Percentiles rank a stretch among this genome's conserved stretches.
These are phyloP conservation scores for Geotrupes spiniger DNA, from an alignment of 2,888 invertebrate species.

Conservation along the genomic window DNA sequence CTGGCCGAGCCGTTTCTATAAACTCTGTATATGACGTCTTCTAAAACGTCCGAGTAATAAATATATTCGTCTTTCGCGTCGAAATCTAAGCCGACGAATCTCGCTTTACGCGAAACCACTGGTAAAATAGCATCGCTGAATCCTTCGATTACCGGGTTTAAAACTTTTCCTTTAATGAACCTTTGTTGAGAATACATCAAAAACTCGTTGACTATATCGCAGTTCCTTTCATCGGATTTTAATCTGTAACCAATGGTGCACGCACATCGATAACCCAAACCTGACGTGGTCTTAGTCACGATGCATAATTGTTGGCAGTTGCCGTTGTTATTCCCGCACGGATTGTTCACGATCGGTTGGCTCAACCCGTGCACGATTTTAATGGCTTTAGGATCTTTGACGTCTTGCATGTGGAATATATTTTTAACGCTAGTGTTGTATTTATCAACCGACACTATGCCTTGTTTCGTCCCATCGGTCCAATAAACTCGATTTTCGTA, in stretches of 20 bases:
- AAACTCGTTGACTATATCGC: slow-evolving; percentile 80
- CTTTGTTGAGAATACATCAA: slow-evolving; percentile 94
- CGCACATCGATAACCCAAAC: slow-evolving; percentile 85
- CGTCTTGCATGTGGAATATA: slow-evolving; percentile 76
- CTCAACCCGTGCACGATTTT: slow-evolving; percentile 77
- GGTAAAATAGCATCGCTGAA: slow-evolving; percentile 95
- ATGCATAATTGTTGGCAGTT: slow-evolving; percentile 94
- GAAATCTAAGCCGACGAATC: slow-evolving; percentile 94
- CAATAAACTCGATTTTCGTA: slow-evolving; percentile 88
- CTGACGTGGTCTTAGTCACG: slow-evolving; percentile 69
- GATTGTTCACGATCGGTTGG: slow-evolving; percentile 72
- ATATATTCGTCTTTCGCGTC: slow-evolving; percentile 88
- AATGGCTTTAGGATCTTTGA: slow-evolving; percentile 79
- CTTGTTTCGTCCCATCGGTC: slow-evolving; percentile 89
- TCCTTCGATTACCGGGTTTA: slow-evolving; percentile 83
- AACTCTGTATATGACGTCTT: slow-evolving; percentile 88
- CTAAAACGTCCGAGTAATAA: slow-evolving; percentile 95
- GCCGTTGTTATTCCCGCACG: slow-evolving; percentile 84
- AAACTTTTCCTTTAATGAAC: slow-evolving; percentile 90
- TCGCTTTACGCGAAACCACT: slow-evolving; percentile 84
- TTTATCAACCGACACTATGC: slow-evolving; percentile 83
- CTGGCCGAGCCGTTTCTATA: slow-evolving; percentile 75
- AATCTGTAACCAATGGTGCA: slow-evolving; percentile 86
- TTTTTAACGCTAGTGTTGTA: slow-evolving; percentile 79
- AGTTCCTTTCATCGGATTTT: slow-evolving; percentile 71